Conservation (phyloP, 2,888 invertebrate species). For the Lycaena phlaeas region DNA sequence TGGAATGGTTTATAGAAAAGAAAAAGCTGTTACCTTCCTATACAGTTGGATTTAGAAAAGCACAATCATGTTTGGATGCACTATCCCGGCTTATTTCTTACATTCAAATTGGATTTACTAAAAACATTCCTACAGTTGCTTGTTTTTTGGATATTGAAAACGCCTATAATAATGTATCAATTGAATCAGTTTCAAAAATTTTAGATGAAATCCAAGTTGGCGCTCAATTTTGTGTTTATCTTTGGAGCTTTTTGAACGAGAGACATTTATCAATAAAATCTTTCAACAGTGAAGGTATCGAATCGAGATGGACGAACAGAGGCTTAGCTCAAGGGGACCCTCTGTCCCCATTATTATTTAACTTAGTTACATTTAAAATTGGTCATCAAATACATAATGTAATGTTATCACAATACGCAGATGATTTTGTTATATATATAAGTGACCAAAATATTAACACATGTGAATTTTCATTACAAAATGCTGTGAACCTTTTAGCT, state of each 20-base stretch:
- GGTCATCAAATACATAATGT: conserved; percentile 5
- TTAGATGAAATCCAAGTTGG: conserved; percentile 9
- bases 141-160: conserved; percentile 15
- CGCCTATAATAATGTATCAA: conserved; percentile 9
- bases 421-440: conserved; percentile 11
- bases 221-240: conserved; percentile 6
- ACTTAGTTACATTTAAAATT: conserved; percentile 9
- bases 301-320: too few species aligned
- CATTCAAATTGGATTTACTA: conserved; percentile 11
- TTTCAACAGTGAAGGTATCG: not conserved
- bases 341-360: too few species aligned
- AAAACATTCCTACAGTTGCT: conserved; percentile 6
- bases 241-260: conserved; percentile 11
- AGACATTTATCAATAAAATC: conserved; percentile 5
- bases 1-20: too few species aligned
- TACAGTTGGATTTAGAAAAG: too few species aligned
- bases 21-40: too few species aligned
- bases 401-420: conserved; percentile 14
- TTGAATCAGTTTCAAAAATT: not conserved
- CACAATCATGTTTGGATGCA: too few species aligned
- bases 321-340: conserved; percentile 13
- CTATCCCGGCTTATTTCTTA: conserved; percentile 6
- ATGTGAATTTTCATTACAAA: not conserved
- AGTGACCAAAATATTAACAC: not conserved
- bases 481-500: not conserved